phyloP scores from a whole-genome alignment of 2,113 vertebrate species.

The Ptychochromis oligacanthus region DNA sequence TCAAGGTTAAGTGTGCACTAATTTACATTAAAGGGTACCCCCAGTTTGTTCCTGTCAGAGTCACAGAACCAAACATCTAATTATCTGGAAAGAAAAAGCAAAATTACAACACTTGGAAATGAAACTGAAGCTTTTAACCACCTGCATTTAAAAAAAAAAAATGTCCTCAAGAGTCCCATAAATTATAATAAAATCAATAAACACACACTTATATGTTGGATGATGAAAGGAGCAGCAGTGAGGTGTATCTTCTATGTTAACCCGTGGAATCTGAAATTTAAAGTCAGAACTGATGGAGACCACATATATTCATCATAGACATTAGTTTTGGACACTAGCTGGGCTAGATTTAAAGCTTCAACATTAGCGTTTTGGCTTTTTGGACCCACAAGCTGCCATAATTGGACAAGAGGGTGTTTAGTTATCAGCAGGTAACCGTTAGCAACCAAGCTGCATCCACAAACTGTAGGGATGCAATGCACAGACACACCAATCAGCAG shows the following conservation, averaged over 20 bases:
- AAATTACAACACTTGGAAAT: background rate
- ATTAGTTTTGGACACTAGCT: background rate
- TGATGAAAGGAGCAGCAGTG: background rate
- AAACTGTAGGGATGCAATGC: background rate
- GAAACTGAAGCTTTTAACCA: background rate
- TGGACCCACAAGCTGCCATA: too few species aligned
- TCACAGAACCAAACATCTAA: background rate
- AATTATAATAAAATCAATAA: too few species aligned
- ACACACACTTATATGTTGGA: too few species aligned
- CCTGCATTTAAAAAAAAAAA: too few species aligned
- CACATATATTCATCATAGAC: background rate
- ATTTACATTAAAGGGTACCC: background rate
- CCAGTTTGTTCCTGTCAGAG: background rate
- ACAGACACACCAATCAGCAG: background rate
- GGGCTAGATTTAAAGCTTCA: background rate
- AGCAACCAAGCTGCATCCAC: background rate
- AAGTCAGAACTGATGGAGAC: background rate
- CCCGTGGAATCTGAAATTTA: background rate
- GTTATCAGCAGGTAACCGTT: background rate
- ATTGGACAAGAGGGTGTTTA: too few species aligned
- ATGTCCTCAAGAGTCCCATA: too few species aligned
- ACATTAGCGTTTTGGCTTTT: too few species aligned
- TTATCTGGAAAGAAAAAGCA: background rate
- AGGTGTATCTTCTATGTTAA: background rate
- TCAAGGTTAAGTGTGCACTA: background rate